Conservation (phyloP, 2,113 vertebrate genomes). For the Menidia beryllina region DNA sequence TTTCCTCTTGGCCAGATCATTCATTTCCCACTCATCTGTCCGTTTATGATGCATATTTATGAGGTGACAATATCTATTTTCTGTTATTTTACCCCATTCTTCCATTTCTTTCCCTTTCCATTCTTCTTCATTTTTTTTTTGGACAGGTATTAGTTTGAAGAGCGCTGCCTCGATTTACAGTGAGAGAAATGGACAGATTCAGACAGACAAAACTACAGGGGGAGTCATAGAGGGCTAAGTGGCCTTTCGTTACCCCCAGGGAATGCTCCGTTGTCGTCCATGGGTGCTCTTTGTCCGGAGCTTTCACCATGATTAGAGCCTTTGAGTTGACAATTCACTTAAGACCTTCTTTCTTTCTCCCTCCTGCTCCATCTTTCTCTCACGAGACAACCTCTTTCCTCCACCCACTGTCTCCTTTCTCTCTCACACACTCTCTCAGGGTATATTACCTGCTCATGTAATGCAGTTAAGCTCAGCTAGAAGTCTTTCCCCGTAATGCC, state of each 20-base stretch:
- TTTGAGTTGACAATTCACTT: slow-evolving; percentile 95
- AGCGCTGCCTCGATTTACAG: slow-evolving; percentile 27
- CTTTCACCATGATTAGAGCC: slow-evolving; percentile 98
- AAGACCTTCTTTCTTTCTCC: slow-evolving; percentile 67
- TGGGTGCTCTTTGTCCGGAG: slow-evolving; percentile 89
- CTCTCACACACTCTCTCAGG: slow-evolving; percentile 56
- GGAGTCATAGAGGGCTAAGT: slow-evolving; percentile 83
- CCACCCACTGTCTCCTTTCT: slow-evolving; percentile 30
- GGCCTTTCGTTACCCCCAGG: slow-evolving; percentile 85
- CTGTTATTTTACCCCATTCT: not conserved
- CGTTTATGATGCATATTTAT: not conserved
- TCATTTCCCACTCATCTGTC: not conserved
- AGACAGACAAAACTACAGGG: slow-evolving; percentile 20
- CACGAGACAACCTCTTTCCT: slow-evolving; percentile 33
- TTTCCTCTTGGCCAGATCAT: no score
- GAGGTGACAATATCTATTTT: not conserved
- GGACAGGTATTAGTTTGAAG: slow-evolving; percentile 51
- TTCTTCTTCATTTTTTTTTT: not conserved
- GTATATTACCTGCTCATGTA: slow-evolving; percentile 94
- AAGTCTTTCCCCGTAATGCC: slow-evolving; percentile 95
- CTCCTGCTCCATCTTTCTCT: slow-evolving; percentile 36
- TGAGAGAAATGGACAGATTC: slow-evolving; percentile 27
- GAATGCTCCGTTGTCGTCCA: slow-evolving; percentile 85
- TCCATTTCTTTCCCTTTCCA: not conserved
- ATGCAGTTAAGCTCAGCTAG: slow-evolving; percentile 96